These are phyloP conservation scores for Butastur rufipennis DNA, from an alignment of 2,113 vertebrate genomes.

Conservation along the genomic window DNA sequence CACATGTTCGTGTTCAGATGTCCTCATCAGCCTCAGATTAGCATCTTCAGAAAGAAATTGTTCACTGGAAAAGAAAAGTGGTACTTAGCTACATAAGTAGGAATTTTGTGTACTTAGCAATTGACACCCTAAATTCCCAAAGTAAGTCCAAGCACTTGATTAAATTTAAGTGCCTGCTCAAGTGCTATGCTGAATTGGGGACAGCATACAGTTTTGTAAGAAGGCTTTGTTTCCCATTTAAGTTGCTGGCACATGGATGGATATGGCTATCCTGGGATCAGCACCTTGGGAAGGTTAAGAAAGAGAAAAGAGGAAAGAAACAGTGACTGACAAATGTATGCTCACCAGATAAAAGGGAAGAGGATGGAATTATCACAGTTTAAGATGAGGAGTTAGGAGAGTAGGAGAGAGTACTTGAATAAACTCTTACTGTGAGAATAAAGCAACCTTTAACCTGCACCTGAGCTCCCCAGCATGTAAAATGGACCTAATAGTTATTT, in stretches of 20 bases:
- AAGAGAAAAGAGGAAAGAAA: neutral
- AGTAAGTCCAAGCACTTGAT: neutral
- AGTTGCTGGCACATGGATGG: neutral
- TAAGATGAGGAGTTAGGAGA: neutral
- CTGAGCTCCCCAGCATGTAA: neutral
- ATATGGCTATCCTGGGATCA: neutral
- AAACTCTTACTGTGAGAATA: neutral
- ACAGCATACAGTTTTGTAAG: neutral
- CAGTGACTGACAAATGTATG: neutral
- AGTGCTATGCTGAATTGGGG: neutral
- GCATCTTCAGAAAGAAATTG: neutral
- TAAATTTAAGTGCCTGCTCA: neutral
- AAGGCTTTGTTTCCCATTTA: neutral
- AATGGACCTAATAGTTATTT: neutral
- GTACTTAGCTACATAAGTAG: neutral
- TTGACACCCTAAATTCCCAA: neutral
- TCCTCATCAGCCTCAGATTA: neutral
- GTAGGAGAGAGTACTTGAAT: neutral
- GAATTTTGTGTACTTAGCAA: neutral
- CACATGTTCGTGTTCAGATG: neutral
- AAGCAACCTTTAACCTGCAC: neutral
- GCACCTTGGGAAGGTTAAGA: neutral
- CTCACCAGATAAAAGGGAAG: neutral
- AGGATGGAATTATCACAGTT: neutral
- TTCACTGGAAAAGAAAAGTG: neutral